Evolutionary conservation across 2,113 vertebrate genomes (phyloP).

Genomic region (Notothenia rossii): DNA sequence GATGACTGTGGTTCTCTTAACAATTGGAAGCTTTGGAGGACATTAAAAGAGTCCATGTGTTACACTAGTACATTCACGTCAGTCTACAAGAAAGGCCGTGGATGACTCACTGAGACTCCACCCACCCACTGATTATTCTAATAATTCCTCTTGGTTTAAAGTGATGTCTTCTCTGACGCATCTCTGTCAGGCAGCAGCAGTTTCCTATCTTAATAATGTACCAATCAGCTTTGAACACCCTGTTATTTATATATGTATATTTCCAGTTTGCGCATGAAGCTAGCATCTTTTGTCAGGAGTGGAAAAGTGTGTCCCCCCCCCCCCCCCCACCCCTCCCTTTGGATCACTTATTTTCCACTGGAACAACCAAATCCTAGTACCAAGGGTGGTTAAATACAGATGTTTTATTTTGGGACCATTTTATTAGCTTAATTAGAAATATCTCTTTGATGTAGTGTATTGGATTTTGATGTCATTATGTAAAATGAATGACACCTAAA

Average conservation of each 20-base stretch:
- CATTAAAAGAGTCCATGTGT: neutral
- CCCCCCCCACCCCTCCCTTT: neutral
- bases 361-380: neutral
- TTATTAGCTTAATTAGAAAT: no score
- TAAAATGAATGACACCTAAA: no score
- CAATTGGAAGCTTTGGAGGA: neutral
- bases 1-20: neutral
- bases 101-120: slow-evolving; percentile 46
- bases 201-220: slow-evolving; percentile 5
- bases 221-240: slow-evolving; percentile 13
- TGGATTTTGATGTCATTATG: no score
- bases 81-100: slow-evolving; percentile 11
- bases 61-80: slow-evolving; percentile 15
- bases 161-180: slow-evolving; percentile 29
- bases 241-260: slow-evolving; percentile 7
- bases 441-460: no score
- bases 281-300: neutral
- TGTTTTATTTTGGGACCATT: no score
- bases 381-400: neutral
- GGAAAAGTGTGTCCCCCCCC: neutral
- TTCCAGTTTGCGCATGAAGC: slow-evolving; percentile 3
- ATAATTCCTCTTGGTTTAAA: slow-evolving; percentile 30
- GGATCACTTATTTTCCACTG: neutral
- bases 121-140: slow-evolving; percentile 35
- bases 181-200: neutral